Evolutionary conservation across 2,113 vertebrate genomes (phyloP).

Genomic region (Condylura cristata): DNA sequence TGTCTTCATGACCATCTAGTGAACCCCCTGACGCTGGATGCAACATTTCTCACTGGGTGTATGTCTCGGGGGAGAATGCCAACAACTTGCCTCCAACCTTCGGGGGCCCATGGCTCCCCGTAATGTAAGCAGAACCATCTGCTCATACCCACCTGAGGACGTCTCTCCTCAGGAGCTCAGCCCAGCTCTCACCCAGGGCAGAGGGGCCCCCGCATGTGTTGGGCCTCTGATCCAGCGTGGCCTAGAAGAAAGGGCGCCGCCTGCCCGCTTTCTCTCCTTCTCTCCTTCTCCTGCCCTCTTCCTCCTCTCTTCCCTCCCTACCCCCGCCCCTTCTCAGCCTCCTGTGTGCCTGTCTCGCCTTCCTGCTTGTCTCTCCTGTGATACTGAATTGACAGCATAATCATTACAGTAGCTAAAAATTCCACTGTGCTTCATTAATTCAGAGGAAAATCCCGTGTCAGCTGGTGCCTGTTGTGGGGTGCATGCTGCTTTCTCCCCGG

Average conservation of each 20-base stretch:
- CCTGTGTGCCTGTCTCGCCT: rapidly evolving
- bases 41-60: neutral
- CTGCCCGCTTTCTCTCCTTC: neutral
- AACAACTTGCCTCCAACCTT: too few relatives aligned
- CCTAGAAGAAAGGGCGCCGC: rapidly evolving
- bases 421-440: conserved; percentile 72
- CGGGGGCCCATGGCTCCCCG: too few relatives aligned
- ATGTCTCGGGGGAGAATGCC: neutral
- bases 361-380: neutral
- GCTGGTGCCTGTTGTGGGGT: neutral
- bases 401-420: conserved; percentile 51
- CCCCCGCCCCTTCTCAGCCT: neutral
- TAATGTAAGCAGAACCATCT: neutral
- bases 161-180: neutral
- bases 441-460: conserved; percentile 70
- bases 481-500: neutral
- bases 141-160: too few relatives aligned
- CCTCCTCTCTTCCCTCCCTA: neutral
- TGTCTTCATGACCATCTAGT: neutral
- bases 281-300: neutral
- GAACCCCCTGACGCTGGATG: neutral
- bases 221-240: neutral
- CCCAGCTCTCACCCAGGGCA: neutral
- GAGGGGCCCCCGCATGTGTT: neutral
- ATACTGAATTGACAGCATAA: neutral